Conservation (phyloP, 2,113 vertebrate species). For the Gymnorhina tibicen region DNA sequence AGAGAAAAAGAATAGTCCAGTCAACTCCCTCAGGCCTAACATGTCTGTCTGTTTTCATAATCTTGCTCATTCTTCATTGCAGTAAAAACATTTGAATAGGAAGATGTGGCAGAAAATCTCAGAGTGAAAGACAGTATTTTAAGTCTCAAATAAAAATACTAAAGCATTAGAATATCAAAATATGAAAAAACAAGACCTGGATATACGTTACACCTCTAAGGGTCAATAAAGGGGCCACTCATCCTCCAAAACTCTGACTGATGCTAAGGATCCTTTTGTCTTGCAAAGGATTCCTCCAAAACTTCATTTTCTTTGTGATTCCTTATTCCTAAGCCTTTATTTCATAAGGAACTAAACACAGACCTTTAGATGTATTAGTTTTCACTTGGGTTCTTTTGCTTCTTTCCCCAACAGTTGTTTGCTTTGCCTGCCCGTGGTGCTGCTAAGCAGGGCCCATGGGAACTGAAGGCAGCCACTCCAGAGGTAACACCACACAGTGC, state of each 20-base stretch:
- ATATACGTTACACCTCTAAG: background rate
- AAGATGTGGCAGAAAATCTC: background rate
- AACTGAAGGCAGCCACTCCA: background rate
- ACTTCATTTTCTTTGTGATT: background rate
- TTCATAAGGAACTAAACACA: background rate
- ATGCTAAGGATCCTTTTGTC: background rate
- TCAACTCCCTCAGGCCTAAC: background rate
- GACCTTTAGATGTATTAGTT: background rate
- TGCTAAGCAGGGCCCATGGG: background rate
- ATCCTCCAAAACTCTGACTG: background rate
- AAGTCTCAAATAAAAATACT: background rate
- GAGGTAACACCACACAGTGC: background rate
- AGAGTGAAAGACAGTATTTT: background rate
- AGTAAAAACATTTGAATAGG: background rate
- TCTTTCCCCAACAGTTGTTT: background rate
- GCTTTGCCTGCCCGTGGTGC: background rate
- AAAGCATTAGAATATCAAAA: background rate
- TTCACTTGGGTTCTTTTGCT: background rate
- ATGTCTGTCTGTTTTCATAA: background rate
- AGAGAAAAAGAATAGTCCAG: background rate
- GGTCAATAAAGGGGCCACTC: background rate
- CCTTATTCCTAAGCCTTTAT: background rate
- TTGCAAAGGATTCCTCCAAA: background rate
- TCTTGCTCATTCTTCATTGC: background rate
- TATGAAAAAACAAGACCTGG: background rate